These are phyloP conservation scores for Rhimphoctona megacephalus DNA, from an alignment of 2,888 invertebrate genomes.

Conservation along the genomic window DNA sequence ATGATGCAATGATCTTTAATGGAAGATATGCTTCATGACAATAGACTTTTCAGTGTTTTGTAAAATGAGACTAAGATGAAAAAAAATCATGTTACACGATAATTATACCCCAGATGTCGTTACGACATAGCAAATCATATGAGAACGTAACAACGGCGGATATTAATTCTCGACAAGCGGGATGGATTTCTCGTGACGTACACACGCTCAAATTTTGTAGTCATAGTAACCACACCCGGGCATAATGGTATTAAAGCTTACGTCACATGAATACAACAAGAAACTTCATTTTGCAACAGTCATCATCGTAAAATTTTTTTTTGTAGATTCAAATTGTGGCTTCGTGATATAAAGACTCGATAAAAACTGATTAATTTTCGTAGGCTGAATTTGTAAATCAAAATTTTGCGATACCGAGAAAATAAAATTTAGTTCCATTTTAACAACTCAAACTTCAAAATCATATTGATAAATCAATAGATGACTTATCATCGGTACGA, in stretches of 20 bases:
- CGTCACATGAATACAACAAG: not conserved
- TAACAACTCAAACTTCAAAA: not conserved
- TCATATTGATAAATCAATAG: not conserved
- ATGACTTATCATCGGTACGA: not conserved
- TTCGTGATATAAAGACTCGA: not conserved
- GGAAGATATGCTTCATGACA: not conserved
- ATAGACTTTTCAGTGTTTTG: not conserved
- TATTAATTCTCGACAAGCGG: slow-evolving; percentile 9
- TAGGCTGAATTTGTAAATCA: not conserved
- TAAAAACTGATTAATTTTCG: not conserved
- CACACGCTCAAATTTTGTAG: not conserved
- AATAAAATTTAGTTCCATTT: not conserved
- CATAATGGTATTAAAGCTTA: not conserved
- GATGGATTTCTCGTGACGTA: slow-evolving; percentile 1
- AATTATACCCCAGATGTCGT: not conserved
- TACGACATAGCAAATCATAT: not conserved
- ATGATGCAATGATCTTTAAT: not conserved
- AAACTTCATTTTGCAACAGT: not conserved
- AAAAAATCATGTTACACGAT: slow-evolving; percentile 4
- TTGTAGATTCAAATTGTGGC: not conserved
- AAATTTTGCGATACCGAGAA: not conserved
- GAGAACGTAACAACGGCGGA: not conserved
- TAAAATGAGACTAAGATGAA: not conserved
- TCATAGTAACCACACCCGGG: not conserved
- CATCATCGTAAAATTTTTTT: not conserved